Conservation (phyloP, 2,797 vertebrate genomes). For the Sardinella longiceps region DNA sequence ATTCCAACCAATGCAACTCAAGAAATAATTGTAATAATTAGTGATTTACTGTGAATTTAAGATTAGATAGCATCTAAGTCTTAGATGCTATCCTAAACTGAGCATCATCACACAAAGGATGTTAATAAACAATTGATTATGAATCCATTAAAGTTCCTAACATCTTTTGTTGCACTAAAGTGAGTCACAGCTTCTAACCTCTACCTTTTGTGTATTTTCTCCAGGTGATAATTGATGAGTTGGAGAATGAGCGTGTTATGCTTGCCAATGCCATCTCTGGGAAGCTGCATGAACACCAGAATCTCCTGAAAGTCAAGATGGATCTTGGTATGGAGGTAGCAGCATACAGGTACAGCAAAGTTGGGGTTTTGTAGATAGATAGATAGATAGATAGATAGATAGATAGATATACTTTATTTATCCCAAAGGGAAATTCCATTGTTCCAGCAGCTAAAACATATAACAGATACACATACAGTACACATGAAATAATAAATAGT, state of each 20-base stretch:
- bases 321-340: slow-evolving; percentile 91
- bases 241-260: slow-evolving; percentile 85
- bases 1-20: too few species aligned
- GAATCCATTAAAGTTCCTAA: too few species aligned
- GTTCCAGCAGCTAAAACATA: too few species aligned
- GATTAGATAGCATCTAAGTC: too few species aligned
- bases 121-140: too few species aligned
- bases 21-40: neutral
- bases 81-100: too few species aligned
- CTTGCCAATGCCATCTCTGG: slow-evolving; percentile 80
- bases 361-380: too few species aligned
- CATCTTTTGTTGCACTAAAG: neutral
- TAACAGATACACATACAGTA: too few species aligned
- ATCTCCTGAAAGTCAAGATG: slow-evolving; percentile 90
- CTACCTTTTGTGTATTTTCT: neutral
- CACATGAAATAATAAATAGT: too few species aligned
- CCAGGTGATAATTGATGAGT: slow-evolving; percentile 82
- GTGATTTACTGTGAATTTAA: neutral
- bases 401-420: too few species aligned
- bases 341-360: slow-evolving; percentile 85
- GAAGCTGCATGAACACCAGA: slow-evolving; percentile 86
- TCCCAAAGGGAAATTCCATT: too few species aligned
- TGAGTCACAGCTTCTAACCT: neutral
- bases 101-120: neutral
- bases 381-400: too few species aligned